Evolutionary conservation across 2,113 vertebrate species (phyloP), one percentile per base, ranked within the genome.

Genomic region (Notothenia coriiceps): DNA sequence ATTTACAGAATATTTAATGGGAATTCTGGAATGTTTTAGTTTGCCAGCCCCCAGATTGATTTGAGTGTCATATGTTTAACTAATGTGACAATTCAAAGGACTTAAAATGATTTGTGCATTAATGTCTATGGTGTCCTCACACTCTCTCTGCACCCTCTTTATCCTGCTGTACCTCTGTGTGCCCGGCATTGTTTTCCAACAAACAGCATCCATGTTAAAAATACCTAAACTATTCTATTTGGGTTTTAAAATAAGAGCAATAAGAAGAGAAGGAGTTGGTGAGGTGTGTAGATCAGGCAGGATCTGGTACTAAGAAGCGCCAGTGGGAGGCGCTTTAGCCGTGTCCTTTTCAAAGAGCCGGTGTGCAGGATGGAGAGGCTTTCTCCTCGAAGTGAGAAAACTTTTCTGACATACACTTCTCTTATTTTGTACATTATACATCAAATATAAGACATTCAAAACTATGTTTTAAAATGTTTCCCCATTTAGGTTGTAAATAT

Each of bases 321-420:
- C 97, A 95, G 96, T 94, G 96, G 97, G 97, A 96, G 98, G 96
- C 96, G 96, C 97, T 94, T 96, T 95, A 95, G 96, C 94, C 94
- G 97, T 98, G 95, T 90, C 95, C 95, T 95, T 97, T 95, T 93
- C 86, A 92, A 91, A 88, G 46, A 2, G 61, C 68, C 71, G 1
- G 79, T 12, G 66, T 22, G 59, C 78, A 84, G 67, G 72, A 75
- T 57, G 61, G 52, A 74, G 70, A 79, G 46, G 54, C 57, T 84
- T 73, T 82, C 25, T 74, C 70, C 73, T 80, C 70, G 67, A 83
- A 90, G 74, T 79, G 84, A 86, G 85, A 79, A 94, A 90, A 95
- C 89, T 92, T 94, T 94, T 87, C 5, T 46, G 64, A 74, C 70
- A 40, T 68, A 66, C 60, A 11, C 71, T 68, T 83, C n/a, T 80